These are phyloP conservation scores for Clytia hemisphaerica DNA, from an alignment of 30 jellyfish, hydroid and myxozoan species.

Conservation along the genomic window DNA sequence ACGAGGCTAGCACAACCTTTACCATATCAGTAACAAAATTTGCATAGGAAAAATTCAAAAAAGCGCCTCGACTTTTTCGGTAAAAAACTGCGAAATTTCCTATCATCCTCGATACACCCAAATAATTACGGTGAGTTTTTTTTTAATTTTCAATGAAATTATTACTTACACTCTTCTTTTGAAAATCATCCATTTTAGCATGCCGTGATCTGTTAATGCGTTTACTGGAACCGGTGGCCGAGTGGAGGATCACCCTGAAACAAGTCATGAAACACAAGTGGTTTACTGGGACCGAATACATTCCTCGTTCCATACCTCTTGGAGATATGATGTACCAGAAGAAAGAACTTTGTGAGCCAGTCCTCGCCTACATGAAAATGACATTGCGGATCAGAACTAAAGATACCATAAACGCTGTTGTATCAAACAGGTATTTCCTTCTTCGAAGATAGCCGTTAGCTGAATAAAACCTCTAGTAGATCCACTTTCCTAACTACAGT, in stretches of 20 bases:
- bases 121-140: neutral
- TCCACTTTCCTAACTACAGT: too few relatives aligned
- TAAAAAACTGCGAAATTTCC: too few relatives aligned
- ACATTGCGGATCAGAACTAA: conserved; percentile 51
- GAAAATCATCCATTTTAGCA: conserved; percentile 42
- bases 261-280: conserved; percentile 85
- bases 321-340: conserved; percentile 26
- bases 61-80: too few relatives aligned
- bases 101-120: too few relatives aligned
- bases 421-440: conserved; percentile 48
- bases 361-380: conserved; percentile 55
- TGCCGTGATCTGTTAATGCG: conserved; percentile 79
- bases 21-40: too few relatives aligned
- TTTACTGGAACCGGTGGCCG: conserved; percentile 82
- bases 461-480: too few relatives aligned
- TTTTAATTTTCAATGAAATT: neutral
- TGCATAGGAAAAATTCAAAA: too few relatives aligned
- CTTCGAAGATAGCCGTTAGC: neutral
- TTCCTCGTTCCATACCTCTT: conserved; percentile 19
- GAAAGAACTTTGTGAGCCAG: conserved; percentile 46
- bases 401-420: conserved; percentile 57
- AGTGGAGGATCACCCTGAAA: conserved; percentile 68
- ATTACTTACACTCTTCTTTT: neutral
- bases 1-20: too few relatives aligned
- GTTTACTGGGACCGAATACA: conserved; percentile 37